A percentile compares a stretch with the other conserved stretches of the same genome.
Evolutionary conservation across 64 coral and sea anemone species (phyloP).

Genomic region (Montipora sp.): DNA sequence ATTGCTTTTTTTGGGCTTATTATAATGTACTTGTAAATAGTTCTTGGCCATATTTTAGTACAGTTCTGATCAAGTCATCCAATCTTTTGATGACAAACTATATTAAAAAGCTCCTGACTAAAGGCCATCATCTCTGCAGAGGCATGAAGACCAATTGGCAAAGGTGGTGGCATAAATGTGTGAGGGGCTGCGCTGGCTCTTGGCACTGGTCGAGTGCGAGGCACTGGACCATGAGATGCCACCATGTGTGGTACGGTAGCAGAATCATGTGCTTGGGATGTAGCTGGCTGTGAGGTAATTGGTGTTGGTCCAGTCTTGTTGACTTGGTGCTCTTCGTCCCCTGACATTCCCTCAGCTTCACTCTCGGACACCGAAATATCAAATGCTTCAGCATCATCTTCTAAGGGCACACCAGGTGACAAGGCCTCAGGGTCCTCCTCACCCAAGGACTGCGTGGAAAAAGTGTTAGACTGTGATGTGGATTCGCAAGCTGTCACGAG

Average conservation of each 20-base stretch:
- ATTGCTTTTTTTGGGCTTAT: too few relatives aligned
- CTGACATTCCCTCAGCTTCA: background rate
- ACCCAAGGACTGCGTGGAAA: background rate
- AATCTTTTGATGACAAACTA: conserved; percentile 1
- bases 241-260: background rate
- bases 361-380: conserved; percentile 2
- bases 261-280: background rate
- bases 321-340: background rate
- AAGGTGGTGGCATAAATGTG: background rate
- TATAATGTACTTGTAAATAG: background rate
- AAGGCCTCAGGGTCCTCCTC: background rate
- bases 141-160: conserved; percentile 28
- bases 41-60: too few relatives aligned
- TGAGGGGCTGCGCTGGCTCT: conserved; percentile 1
- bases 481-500: background rate
- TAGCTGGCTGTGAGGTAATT: background rate
- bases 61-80: background rate
- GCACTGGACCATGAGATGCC: background rate
- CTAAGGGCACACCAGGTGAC: background rate
- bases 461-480: background rate
- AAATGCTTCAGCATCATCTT: background rate
- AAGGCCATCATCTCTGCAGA: conserved; percentile 39
- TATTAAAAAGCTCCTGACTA: conserved; percentile 26
- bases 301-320: background rate
- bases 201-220: background rate